Evolutionary conservation across 1,140 invertebrate genomes (phyloP), one percentile per base, ranked within the genome.

Genomic region (Tetragnatha versicolor): DNA sequence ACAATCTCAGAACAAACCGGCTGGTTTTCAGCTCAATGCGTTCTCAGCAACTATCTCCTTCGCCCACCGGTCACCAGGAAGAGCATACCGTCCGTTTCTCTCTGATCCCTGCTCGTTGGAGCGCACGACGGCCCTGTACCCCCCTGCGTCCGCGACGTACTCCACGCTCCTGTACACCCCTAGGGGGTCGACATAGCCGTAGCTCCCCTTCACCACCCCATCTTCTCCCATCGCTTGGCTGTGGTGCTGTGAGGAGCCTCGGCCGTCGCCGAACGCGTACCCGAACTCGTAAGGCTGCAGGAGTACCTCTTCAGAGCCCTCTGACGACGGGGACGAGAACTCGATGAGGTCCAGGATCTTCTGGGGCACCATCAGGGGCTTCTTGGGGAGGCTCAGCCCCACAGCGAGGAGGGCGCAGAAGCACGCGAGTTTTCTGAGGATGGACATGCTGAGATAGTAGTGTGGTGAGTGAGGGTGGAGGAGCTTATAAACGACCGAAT

Each of bases 221-320:
- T 78, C 37, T 33, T 33, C 70, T n/a, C 77, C 51, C 2, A 45
- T 42, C 2, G 20, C 55, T 63, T 82, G 80, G 14, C 80, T 33
- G 1, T 70, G 76, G 12, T 75, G 51, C 17, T 81, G 77, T 12
- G 45, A 60, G 20, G 42, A 72, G 0, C 81, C 81, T 27, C 76
- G 60, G 17, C 69, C 81, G 35, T 82, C 80, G n/a, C 66, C 60
- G 47, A 78, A 77, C 20, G 80, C 65, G 31, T 80, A 82, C 6
- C 55, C 60, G 47, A 79, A 82, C 10, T 75, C 17, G 61, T 81
- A 82, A 3, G 81, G 81, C 35, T n/a, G 45, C 4, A 42, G 39
- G 0, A 27, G 6, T 25, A 42, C 35, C 20, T 66, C 35, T 7
- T 2, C 22, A 1, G 25, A 33, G 2, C 12, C 35, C 0, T 22